Base-by-base conservation (phyloP, 2,888 invertebrate genomes). In the Latrodectus hesperus region DNA sequence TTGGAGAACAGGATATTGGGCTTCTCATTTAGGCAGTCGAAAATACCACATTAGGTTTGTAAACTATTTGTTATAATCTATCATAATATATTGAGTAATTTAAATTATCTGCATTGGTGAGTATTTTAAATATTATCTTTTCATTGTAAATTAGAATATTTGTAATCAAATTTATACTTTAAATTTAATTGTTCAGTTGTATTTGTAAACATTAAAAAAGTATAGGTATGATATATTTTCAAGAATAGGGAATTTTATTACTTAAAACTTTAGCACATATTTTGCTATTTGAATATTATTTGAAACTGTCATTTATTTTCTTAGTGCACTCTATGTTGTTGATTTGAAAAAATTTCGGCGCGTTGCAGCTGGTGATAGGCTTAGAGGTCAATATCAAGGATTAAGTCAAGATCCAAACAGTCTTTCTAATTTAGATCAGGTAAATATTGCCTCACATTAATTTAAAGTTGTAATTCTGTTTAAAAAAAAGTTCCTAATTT, bases 1-100 rank as follows among this genome's bases (percentile, higher is more conserved):
- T 93, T 99, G 99, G 99, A 98, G 98, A 93, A 96, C 96, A 91
- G 99, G 99, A n/a, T 99, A 99, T 93, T 99, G 99, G 99, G 95
- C 96, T 88, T 98, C 97, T 92, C 99, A 99, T 94, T 93, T 99
- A 89, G 99, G 96, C 92, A 97, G 98, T 0, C 94, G 99, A 90
- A 95, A 95, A 91, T 99, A 99, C 93, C 94, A 94, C 90, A 94
- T 94, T 90, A 93, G 92, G 92, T 92, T 91, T 89, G 91, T 91
- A n/a, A 49, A 49, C 22, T 38, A 10, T 16, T 72, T 52, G 49
- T 51, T 17, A 49, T 38, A 38, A 38, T 38, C 38, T 38, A 38
- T 38, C 38, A 38, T 38, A 38, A 38, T 38, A 38, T 38, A 38
- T 38, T 6, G 5, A 38, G 6, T 38, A 38, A 38, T 38, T 38